A percentile compares a stretch with the other conserved stretches of the same genome.
Conservation (phyloP, 2,113 vertebrate species). For the Thymallus thymallus region DNA sequence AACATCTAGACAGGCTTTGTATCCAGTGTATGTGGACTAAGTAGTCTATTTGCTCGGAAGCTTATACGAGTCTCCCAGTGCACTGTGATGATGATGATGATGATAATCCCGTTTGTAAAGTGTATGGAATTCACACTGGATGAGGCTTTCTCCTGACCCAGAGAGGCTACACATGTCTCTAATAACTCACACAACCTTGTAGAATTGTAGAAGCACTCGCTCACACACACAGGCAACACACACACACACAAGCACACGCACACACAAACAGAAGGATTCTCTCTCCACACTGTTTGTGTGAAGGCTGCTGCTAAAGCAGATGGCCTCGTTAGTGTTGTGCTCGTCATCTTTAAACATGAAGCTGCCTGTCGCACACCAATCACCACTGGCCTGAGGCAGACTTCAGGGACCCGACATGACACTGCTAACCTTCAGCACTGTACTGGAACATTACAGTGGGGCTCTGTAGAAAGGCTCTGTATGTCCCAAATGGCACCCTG, state of each 20-base stretch:
- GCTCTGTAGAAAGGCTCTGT: not conserved
- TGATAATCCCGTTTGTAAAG: constrained; percentile 15
- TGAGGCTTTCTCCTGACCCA: too few species aligned
- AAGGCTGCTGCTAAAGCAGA: constrained; percentile 49
- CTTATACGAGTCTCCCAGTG: too few species aligned
- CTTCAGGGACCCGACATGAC: not conserved
- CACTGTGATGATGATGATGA: too few species aligned
- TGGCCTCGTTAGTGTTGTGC: constrained; percentile 61
- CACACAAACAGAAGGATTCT: not conserved
- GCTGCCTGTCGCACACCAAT: constrained; percentile 30
- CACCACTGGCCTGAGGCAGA: not conserved
- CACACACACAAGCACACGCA: not conserved
- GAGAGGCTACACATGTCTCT: not conserved
- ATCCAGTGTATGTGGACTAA: too few species aligned
- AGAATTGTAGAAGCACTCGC: not conserved
- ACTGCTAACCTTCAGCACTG: not conserved
- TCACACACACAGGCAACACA: constrained; percentile 1
- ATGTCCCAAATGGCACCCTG: too few species aligned
- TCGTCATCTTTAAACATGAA: constrained; percentile 59
- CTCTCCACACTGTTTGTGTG: constrained; percentile 39
- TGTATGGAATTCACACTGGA: constrained; percentile 21
- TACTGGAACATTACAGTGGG: too few species aligned
- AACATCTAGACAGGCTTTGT: too few species aligned
- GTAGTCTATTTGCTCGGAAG: too few species aligned
- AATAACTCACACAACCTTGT: constrained; percentile 14